Percentiles rank a stretch among this genome's conserved stretches.
Evolutionary conservation across 1,140 invertebrate genomes (phyloP).

Genomic region (Psilanteris sp.): DNA sequence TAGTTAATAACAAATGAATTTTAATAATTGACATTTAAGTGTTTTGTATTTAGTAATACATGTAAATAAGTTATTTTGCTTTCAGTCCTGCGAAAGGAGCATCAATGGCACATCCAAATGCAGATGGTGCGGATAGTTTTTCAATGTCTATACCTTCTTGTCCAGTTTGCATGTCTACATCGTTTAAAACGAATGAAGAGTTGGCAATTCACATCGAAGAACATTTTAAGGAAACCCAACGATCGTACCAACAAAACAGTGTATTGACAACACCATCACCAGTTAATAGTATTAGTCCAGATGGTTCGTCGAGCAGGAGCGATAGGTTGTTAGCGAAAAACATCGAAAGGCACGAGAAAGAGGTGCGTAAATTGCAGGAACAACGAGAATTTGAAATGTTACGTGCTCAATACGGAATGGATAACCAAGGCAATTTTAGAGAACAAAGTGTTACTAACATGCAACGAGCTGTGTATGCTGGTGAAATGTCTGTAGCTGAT

Average conservation of each 20-base stretch:
- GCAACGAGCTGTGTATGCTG: conserved; percentile 90
- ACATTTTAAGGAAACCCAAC: conserved; percentile 82
- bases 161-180: conserved; percentile 81
- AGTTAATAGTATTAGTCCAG: conserved; percentile 74
- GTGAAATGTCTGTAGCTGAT: conserved; percentile 90
- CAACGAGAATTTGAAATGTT: conserved; percentile 90
- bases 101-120: conserved; percentile 68
- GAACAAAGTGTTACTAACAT: conserved; percentile 91
- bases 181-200: conserved; percentile 80
- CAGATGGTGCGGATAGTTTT: conserved; percentile 66
- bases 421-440: conserved; percentile 89
- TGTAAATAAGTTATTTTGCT: too few relatives aligned
- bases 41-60: not conserved
- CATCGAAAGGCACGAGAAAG: conserved; percentile 84
- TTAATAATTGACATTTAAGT: not conserved
- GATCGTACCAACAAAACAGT: conserved; percentile 40
- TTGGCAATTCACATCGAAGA: conserved; percentile 85
- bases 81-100: conserved; percentile 74
- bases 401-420: conserved; percentile 93
- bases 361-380: conserved; percentile 86
- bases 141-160: conserved; percentile 72
- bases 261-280: conserved; percentile 73
- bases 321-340: conserved; percentile 82
- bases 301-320: conserved; percentile 74
- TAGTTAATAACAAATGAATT: too few relatives aligned